Evolutionary conservation across 2,797 vertebrate genomes (phyloP).

Genomic region (Gymnoscopelus braueri): DNA sequence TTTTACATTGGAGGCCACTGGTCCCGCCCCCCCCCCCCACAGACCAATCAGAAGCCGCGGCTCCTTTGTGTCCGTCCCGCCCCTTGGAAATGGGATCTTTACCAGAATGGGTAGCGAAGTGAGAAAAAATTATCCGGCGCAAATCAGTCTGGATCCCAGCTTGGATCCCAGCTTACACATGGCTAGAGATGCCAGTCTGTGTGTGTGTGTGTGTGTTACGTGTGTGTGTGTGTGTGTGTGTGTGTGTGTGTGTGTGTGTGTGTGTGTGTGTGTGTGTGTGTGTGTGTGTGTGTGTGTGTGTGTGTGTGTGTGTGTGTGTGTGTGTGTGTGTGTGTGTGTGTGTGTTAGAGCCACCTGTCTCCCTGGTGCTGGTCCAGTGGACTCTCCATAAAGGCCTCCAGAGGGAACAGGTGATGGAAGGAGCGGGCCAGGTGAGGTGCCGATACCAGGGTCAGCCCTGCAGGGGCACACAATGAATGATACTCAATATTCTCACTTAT

Average conservation of each 20-base stretch:
- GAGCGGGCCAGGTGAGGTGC: slow-evolving; percentile 97
- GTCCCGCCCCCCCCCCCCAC: too few relatives aligned
- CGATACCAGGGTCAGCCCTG: slow-evolving; percentile 93
- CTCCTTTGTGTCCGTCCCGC: too few relatives aligned
- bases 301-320: background rate
- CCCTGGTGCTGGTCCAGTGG: slow-evolving; percentile 78
- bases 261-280: background rate
- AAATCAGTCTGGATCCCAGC: too few relatives aligned
- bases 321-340: background rate
- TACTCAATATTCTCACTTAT: too few relatives aligned
- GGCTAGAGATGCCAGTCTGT: background rate
- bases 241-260: background rate
- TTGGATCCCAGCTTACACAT: too few relatives aligned
- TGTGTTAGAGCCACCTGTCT: slow-evolving; percentile 77
- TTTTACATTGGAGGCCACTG: too few relatives aligned
- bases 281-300: background rate
- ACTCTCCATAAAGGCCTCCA: slow-evolving; percentile 89
- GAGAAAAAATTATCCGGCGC: background rate
- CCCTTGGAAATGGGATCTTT: too few relatives aligned
- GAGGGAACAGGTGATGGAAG: slow-evolving; percentile 96
- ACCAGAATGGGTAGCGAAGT: background rate
- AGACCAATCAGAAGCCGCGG: too few relatives aligned
- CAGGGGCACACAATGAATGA: background rate
- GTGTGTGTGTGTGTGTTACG: background rate
- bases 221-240: background rate